phyloP scores from a whole-genome alignment of 2,888 invertebrate species.

The Andrena dorsata region DNA sequence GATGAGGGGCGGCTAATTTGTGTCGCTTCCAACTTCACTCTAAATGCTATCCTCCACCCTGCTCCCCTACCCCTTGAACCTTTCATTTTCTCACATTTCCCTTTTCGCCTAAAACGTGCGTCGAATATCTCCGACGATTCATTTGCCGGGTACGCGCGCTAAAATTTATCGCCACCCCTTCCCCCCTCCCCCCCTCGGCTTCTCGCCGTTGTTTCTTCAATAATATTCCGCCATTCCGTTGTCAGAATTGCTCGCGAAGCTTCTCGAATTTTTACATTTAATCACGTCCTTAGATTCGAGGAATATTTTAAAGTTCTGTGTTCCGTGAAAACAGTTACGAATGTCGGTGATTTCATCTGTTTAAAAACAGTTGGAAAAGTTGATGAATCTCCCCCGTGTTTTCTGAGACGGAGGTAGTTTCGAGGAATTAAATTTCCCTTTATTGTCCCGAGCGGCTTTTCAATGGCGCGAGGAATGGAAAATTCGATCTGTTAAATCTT shows the following conservation, averaged over 20 bases:
- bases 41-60: slow-evolving; percentile 8
- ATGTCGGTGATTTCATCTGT: background rate
- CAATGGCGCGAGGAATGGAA: background rate
- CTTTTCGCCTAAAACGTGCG: slow-evolving; percentile 31
- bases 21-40: slow-evolving; percentile 38
- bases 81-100: slow-evolving; percentile 35
- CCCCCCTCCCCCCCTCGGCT: no score
- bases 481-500: slow-evolving; percentile 5
- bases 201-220: background rate
- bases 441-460: slow-evolving; percentile 9
- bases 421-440: slow-evolving; percentile 28
- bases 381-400: background rate
- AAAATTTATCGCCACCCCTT: slow-evolving; percentile 23
- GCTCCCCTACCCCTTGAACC: background rate
- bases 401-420: background rate
- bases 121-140: slow-evolving; percentile 41
- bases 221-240: background rate
- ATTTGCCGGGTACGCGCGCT: background rate
- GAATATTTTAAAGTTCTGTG: background rate
- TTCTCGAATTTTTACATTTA: background rate
- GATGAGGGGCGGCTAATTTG: slow-evolving; percentile 34
- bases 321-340: no score
- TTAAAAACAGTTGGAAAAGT: slow-evolving; percentile 8
- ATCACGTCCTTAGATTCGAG: background rate
- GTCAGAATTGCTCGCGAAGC: slow-evolving; percentile 7